Percentiles rank a stretch among this genome's conserved stretches.
Conservation (phyloP, 2,113 vertebrate genomes). For the Oryzias melastigma region DNA sequence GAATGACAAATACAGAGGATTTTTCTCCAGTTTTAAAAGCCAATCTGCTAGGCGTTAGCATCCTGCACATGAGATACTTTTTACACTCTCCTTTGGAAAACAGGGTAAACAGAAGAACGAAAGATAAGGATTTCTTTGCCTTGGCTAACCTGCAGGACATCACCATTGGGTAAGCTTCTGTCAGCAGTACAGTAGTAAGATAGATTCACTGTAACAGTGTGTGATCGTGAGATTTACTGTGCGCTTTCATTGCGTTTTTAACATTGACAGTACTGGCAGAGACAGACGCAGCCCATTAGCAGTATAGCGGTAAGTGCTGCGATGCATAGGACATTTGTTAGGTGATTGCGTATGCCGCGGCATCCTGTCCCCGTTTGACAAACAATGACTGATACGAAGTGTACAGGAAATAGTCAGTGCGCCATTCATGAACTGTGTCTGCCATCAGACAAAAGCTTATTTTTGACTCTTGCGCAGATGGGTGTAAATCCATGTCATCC, state of each 20-base stretch:
- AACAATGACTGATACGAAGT: too few species aligned
- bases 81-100: slow-evolving; percentile 14
- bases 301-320: too few species aligned
- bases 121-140: slow-evolving; percentile 27
- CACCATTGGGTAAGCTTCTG: background rate
- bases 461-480: slow-evolving; percentile 45
- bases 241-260: too few species aligned
- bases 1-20: background rate
- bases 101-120: slow-evolving; percentile 14
- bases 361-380: too few species aligned
- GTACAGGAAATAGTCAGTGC: background rate
- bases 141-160: background rate
- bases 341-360: too few species aligned
- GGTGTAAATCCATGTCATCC: slow-evolving; percentile 49
- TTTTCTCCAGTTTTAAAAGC: background rate
- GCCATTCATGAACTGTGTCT: slow-evolving; percentile 8
- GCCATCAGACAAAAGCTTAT: slow-evolving; percentile 31
- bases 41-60: background rate
- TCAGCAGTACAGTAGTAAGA: slow-evolving; percentile 51
- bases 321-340: too few species aligned
- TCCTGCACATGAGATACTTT: slow-evolving; percentile 17
- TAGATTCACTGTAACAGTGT: too few species aligned
- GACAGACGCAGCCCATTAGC: too few species aligned
- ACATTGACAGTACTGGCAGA: too few species aligned
- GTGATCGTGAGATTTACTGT: too few species aligned